Base-by-base conservation (phyloP, 2,888 invertebrate species). In the Acrobeloides nanus region DNA sequence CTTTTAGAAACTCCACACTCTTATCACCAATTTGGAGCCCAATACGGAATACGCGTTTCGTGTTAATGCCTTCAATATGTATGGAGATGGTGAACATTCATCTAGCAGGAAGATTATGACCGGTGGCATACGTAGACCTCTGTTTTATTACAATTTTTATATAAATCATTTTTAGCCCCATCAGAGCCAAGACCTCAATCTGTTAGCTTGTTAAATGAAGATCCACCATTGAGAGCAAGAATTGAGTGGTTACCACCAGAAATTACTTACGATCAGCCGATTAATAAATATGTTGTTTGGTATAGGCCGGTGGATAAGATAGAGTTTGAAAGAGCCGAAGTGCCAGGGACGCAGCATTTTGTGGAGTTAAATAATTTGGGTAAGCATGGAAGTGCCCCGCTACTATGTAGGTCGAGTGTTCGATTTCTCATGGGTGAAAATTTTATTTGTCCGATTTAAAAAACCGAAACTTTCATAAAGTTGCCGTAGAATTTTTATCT, bases 31-130 rank as follows among this genome's bases (percentile, higher is more conserved):
- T 12, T 80, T 97, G 35, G 89, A 92, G 75, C 92, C 97, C 3
- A 92, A 95, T 73, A 90, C 95, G 0, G 83, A 83, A 65, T 97
- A 97, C 78, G 84, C 84, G 45, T 84, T 92, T 49, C 72, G 75
- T 51, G 89, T 95, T 49, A 90, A 90, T 0, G 97, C 93, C 0
- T 80, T 93, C 53, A 97, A 95, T 3, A 81, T 90, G 55, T 89
- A 89, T 76, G 97, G 97, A 34, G 95, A 97, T 75, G 97, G 97
- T 18, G 86, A 87, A 75, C 81, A 90, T 58, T 90, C 90, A 74
- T 79, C 83, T 52, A 85, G 88, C 21, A 85, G 85, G 47, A 83
- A 82, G 52, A 84, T 72, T 21, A 85, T 67, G 31, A 97, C 95
- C 1, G 89, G 89, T 24, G 90, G 92, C 45, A 60, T 66, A 38